Evolutionary conservation across 2,888 invertebrate species (phyloP).

Genomic region (Cryptosula pallasiana): DNA sequence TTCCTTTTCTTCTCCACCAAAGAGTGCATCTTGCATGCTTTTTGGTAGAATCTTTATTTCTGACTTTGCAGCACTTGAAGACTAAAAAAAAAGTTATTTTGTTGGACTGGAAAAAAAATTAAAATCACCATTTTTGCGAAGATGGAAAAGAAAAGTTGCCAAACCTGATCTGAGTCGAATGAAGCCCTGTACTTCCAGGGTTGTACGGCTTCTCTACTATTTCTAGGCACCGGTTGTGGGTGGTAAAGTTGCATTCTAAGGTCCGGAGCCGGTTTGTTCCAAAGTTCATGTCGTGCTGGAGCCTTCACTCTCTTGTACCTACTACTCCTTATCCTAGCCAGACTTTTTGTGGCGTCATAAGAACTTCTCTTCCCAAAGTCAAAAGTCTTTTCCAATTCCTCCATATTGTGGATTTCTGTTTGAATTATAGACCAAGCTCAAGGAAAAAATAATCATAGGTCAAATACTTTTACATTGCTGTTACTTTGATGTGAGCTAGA

Average conservation of each 20-base stretch:
- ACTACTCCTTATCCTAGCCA: constrained; percentile 1
- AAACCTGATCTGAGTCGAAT: not conserved
- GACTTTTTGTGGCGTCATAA: constrained; percentile 11
- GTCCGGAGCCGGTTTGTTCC: constrained; percentile 42
- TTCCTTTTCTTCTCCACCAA: constrained; percentile 1
- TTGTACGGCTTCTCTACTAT: constrained; percentile 42
- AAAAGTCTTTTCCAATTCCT: constrained; percentile 17
- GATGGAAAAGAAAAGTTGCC: not conserved
- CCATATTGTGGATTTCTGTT: too few relatives aligned
- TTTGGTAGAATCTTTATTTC: not conserved
- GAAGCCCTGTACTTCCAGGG: constrained; percentile 41
- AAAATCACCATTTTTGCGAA: too few relatives aligned
- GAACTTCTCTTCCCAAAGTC: constrained; percentile 9
- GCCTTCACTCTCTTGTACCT: not conserved
- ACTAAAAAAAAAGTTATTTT: too few relatives aligned
- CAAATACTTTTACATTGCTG: too few relatives aligned
- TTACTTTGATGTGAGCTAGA: too few relatives aligned
- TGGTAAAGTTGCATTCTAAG: constrained; percentile 43
- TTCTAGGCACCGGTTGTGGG: constrained; percentile 46
- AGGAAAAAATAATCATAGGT: too few relatives aligned
- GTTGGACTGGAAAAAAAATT: too few relatives aligned
- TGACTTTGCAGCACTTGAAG: too few relatives aligned
- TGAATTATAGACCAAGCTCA: too few relatives aligned
- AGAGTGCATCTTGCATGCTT: not conserved
- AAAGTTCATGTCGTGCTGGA: not conserved